phyloP scores from a whole-genome alignment of 2,113 vertebrate species.

The Eulacestoma nigropectus region DNA sequence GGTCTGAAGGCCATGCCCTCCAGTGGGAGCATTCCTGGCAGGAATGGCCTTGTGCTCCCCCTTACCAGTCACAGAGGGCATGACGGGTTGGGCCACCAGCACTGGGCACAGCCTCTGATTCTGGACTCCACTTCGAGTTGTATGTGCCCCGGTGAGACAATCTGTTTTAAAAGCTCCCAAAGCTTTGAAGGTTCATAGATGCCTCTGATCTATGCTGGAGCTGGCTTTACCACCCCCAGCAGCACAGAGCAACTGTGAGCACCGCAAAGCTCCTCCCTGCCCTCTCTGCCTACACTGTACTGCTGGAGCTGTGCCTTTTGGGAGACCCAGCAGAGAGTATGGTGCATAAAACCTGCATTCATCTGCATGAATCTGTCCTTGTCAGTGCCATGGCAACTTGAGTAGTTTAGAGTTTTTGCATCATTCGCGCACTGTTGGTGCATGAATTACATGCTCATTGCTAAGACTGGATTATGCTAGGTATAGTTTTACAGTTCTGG shows the following conservation, averaged over 20 bases:
- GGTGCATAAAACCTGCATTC: not conserved
- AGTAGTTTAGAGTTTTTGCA: not conserved
- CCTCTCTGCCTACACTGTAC: not conserved
- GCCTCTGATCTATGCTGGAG: not conserved
- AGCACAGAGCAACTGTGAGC: not conserved
- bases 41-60: not conserved
- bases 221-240: not conserved
- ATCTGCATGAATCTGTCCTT: not conserved
- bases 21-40: not conserved
- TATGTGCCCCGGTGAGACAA: not conserved
- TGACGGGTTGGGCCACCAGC: not conserved
- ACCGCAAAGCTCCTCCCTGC: not conserved
- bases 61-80: not conserved
- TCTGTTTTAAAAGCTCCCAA: not conserved
- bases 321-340: not conserved
- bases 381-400: not conserved
- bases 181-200: not conserved
- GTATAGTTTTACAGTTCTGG: not conserved
- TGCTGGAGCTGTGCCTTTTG: not conserved
- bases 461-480: not conserved
- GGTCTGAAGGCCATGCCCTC: not conserved
- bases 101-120: rapidly evolving
- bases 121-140: not conserved
- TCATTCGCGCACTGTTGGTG: not conserved
- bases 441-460: not conserved